Evolutionary conservation across 2,797 vertebrate genomes (phyloP), one percentile per base, ranked within the genome.

Genomic region (Cottoperca gobio): DNA sequence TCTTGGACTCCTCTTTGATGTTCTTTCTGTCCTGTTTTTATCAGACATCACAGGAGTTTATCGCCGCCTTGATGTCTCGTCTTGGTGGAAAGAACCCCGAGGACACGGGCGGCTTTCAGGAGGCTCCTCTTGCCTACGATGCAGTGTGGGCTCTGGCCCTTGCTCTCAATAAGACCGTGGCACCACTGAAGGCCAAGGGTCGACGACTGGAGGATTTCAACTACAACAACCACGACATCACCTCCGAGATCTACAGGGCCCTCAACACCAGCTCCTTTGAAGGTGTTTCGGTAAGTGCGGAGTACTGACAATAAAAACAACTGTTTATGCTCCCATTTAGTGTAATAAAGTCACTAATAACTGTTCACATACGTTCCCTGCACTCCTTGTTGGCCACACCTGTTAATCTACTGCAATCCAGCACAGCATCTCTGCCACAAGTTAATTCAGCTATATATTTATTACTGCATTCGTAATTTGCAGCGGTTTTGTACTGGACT

Each of bases 191-290:
- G 43, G 95, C 96, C 69, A 96, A 91, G 33, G 96, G 96, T 0
- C 83, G 97, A 11, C 92, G 96, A 7, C 81, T 99, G 85, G 97
- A 99, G 81, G 97, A 99, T 86, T 99, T 99, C 90, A 99, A 99
- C 92, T 99, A 99, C 74, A 97, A 98, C 94, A 98, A 98, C 93
- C 96, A 96, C 52, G 97, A 96, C 83, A 98, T 99, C 85, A 99
- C 97, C 0, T 93, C 96, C 0, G 97, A 99, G 89, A 98, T 99
- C 90, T 99, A 99, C 93, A 87, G 96, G 1, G 97, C 97, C 0
- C 96, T 99, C 91, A 99, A 99, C 93, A 98, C 97, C 3, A 99
- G 97, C 0, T 97, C 97, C 66, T 99, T 99, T 0, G 97, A 99
- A 75, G 97, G 97, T 0, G 97, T 99, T 74, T 99, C 97, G 45